Evolutionary conservation across 2,888 invertebrate genomes (phyloP).

Genomic region (Dolichopus griseipennis): DNA sequence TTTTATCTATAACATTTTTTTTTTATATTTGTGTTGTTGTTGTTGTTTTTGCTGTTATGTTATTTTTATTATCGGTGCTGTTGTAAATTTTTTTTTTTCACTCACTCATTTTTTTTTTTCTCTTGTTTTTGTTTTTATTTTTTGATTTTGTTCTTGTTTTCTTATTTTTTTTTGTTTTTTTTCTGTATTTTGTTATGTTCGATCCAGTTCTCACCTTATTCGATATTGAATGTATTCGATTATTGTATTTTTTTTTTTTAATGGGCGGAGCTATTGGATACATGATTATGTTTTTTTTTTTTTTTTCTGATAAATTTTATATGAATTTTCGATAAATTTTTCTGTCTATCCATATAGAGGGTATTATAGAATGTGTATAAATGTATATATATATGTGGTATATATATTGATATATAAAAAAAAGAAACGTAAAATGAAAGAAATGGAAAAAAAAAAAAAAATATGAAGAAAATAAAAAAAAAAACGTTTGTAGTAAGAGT

Average conservation of each 20-base stretch:
- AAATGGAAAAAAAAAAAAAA: too few relatives aligned
- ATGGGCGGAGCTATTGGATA: constrained; percentile 6
- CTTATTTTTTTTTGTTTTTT: not conserved
- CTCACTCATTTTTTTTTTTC: too few relatives aligned
- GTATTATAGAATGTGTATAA: not conserved
- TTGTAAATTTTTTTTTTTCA: too few relatives aligned
- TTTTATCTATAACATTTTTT: too few relatives aligned
- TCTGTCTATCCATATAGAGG: not conserved
- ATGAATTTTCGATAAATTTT: not conserved
- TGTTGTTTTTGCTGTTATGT: not conserved
- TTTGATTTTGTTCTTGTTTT: not conserved
- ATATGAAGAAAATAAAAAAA: not conserved
- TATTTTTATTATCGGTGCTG: not conserved
- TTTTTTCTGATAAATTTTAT: not conserved
- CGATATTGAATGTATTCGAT: constrained; percentile 1
- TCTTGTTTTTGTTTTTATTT: too few relatives aligned
- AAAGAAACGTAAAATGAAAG: not conserved
- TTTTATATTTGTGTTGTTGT: too few relatives aligned
- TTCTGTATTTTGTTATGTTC: not conserved
- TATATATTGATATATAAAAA: not conserved
- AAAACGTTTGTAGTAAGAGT: not conserved
- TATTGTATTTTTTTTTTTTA: constrained; percentile 2
- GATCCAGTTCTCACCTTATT: constrained; percentile 6
- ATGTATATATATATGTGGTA: not conserved
- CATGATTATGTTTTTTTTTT: not conserved